Conservation (phyloP, 1,140 invertebrate genomes). For the Anoplolepis gracilipes region DNA sequence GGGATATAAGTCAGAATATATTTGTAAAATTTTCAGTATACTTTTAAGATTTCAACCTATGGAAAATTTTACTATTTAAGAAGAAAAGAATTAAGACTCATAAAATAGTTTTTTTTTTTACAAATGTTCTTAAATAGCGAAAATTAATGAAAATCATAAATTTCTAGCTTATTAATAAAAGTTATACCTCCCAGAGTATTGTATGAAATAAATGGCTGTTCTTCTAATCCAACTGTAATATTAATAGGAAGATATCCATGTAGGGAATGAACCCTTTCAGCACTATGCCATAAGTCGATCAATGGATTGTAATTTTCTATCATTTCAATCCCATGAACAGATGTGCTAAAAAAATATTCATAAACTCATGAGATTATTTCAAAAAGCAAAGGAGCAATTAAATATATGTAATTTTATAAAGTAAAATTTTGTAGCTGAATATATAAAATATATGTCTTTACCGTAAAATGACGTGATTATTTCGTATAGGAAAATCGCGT, state of each 20-base stretch:
- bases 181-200: conserved; percentile 79
- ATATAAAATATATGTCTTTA: conserved; percentile 66
- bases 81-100: not conserved
- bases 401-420: conserved; percentile 6
- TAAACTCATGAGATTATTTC: conserved; percentile 14
- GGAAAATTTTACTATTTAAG: not conserved
- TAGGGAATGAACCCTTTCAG: conserved; percentile 87
- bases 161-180: conserved; percentile 12
- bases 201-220: conserved; percentile 82
- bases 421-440: conserved; percentile 14
- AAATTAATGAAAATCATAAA: not conserved
- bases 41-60: not conserved
- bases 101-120: not conserved
- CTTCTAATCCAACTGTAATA: conserved; percentile 81
- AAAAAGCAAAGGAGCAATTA: not conserved
- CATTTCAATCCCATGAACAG: conserved; percentile 86
- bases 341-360: conserved; percentile 82
- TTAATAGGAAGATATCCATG: conserved; percentile 87
- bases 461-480: conserved; percentile 87
- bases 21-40: not conserved
- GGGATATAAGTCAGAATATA: not conserved
- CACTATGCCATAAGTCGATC: conserved; percentile 87
- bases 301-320: conserved; percentile 88
- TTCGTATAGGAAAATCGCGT: conserved; percentile 83
- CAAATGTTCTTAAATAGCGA: not conserved